Evolutionary conservation across 1,140 invertebrate genomes (phyloP), one percentile per base, ranked within the genome.

Genomic region (Drosophila asahinai): DNA sequence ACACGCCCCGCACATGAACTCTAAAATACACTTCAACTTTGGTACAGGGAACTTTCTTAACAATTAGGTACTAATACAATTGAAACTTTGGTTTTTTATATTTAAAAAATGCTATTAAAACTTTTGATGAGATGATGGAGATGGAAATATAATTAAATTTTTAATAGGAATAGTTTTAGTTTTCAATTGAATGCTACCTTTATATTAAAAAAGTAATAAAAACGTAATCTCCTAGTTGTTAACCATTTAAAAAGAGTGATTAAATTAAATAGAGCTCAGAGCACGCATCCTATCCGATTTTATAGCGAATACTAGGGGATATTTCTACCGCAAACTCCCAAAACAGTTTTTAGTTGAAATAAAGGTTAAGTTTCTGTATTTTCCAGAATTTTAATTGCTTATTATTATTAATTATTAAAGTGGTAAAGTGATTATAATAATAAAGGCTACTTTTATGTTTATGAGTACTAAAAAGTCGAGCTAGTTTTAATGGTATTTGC

Each of bases 1-100:
- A 52, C 42, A 51, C 33, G 27, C 17, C n/a, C 43, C 30, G 43
- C 40, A 42, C 19, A 42, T 25, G 22, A 52, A 38, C 40, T 61
- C 36, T 51, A 52, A 55, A 52, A 64, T 57, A 54, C 22, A 52
- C 77, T 57, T n/a, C 14, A 58, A 58, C 12, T 42, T 43, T 12
- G 14, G 15, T 40, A n/a, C 7, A 22, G 1, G 8, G 5, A 5
- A 36, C 6, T 36, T 36, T 14, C 19, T 5, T 19, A 14, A 19
- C 22, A 33, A 8, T 30, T 1, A 4, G 5, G 7, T 30, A 30
- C 11, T 2, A 52, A 2, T 2, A 11, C 6, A 17, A 33, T 2
- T 36, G 11, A 36, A 33, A 14, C 5, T 54, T 36, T 7, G 7
- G 30, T 6, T 8, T 19, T 5, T 12, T 12, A 15, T 3, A 8